Conservation (phyloP, 2,797 vertebrate genomes). For the Gobionotothen gibberifrons region DNA sequence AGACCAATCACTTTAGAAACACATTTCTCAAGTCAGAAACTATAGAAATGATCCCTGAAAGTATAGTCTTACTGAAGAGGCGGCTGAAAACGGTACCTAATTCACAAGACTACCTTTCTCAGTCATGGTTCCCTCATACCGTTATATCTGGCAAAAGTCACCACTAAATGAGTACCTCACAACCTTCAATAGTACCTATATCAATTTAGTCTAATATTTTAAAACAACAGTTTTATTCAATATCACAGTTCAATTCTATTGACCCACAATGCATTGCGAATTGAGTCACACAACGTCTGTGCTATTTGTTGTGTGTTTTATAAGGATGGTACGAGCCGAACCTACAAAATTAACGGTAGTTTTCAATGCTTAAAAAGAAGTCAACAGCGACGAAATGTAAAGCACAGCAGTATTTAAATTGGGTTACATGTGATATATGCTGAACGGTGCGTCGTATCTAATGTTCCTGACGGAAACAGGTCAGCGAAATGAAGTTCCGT, state of each 20-base stretch:
- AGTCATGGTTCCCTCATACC: not conserved
- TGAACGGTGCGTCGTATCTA: constrained; percentile 11
- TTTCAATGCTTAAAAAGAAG: accelerated
- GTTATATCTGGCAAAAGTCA: accelerated
- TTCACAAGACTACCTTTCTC: not conserved
- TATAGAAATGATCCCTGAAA: constrained; percentile 80
- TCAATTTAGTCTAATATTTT: accelerated
- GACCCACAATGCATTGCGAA: constrained; percentile 66
- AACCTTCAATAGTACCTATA: accelerated
- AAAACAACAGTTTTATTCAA: not conserved
- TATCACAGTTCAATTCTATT: accelerated
- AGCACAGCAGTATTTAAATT: accelerated
- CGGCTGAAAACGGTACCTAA: accelerated
- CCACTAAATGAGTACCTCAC: accelerated
- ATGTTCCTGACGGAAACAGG: constrained; percentile 14
- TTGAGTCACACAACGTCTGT: accelerated
- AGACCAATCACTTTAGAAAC: constrained; percentile 56
- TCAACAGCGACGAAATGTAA: accelerated
- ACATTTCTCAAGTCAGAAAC: too few relatives aligned
- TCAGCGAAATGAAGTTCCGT: constrained; percentile 17
- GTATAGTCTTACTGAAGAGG: constrained; percentile 68
- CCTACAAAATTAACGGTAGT: accelerated
- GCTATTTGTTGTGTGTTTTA: accelerated
- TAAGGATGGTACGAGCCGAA: accelerated
- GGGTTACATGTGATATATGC: accelerated